phyloP scores from a whole-genome alignment of 2,888 invertebrate species.

The Dynastes grantii region DNA sequence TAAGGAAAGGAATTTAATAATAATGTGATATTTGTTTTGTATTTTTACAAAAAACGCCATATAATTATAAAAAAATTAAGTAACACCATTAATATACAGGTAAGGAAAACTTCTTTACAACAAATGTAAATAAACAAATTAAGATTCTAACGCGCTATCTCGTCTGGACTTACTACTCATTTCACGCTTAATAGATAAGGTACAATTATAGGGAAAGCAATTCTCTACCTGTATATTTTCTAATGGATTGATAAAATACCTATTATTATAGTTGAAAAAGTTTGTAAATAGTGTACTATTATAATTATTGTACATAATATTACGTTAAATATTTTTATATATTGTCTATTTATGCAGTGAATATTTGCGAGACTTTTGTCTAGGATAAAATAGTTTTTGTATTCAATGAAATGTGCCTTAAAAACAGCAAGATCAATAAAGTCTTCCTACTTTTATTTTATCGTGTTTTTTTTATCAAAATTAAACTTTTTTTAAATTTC shows the following conservation, averaged over 20 bases:
- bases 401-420: constrained; percentile 55
- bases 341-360: constrained; percentile 47
- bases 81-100: constrained; percentile 12
- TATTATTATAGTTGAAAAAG: neutral
- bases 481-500: too few species aligned
- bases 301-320: constrained; percentile 27
- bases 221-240: constrained; percentile 11
- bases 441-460: constrained; percentile 55
- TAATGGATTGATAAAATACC: neutral
- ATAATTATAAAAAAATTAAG: constrained; percentile 19
- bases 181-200: constrained; percentile 2
- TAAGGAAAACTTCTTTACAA: neutral
- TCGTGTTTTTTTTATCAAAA: neutral
- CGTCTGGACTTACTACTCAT: neutral
- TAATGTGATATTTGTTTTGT: constrained; percentile 49
- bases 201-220: neutral
- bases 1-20: constrained; percentile 11
- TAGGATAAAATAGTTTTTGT: constrained; percentile 47
- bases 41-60: constrained; percentile 39
- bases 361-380: constrained; percentile 16
- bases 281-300: neutral
- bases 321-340: constrained; percentile 46
- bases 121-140: constrained; percentile 13
- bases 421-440: constrained; percentile 57
- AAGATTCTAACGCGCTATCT: neutral